These are phyloP conservation scores for Meloidogyne chitwoodi DNA, from an alignment of 1,140 invertebrate species.

Conservation along the genomic window DNA sequence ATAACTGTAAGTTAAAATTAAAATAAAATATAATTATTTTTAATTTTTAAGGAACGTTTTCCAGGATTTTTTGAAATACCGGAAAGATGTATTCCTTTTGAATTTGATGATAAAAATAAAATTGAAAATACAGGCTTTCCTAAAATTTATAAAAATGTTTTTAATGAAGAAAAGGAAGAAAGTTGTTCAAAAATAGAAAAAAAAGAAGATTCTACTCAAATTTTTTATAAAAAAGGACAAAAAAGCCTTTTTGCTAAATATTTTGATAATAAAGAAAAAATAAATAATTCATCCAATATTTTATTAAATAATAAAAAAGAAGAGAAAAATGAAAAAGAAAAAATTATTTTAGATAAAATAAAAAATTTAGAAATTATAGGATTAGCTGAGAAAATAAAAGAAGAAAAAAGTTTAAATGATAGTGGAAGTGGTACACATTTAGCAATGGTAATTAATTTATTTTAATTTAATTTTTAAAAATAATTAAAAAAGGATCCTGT, in stretches of 20 bases:
- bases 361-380: not conserved
- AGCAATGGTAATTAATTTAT: conserved; percentile 8
- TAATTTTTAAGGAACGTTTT: conserved; percentile 20
- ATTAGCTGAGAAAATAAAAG: not conserved
- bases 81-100: conserved; percentile 22
- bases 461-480: not conserved
- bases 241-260: conserved; percentile 12
- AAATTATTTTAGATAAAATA: not conserved
- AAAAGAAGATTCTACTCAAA: not conserved
- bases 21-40: not conserved
- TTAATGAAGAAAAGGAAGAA: not conserved
- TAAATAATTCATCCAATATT: not conserved
- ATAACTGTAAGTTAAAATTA: not conserved
- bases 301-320: not conserved
- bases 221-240: not conserved
- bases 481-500: conserved; percentile 38
- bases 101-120: not conserved
- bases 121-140: conserved; percentile 8
- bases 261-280: not conserved
- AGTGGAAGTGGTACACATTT: not conserved
- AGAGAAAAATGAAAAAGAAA: not conserved
- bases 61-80: conserved; percentile 22
- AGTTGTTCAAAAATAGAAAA: not conserved
- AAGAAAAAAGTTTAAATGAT: not conserved
- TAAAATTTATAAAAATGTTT: not conserved